phyloP scores from a whole-genome alignment of 2,797 vertebrate genomes.

The Anabas testudineus region DNA sequence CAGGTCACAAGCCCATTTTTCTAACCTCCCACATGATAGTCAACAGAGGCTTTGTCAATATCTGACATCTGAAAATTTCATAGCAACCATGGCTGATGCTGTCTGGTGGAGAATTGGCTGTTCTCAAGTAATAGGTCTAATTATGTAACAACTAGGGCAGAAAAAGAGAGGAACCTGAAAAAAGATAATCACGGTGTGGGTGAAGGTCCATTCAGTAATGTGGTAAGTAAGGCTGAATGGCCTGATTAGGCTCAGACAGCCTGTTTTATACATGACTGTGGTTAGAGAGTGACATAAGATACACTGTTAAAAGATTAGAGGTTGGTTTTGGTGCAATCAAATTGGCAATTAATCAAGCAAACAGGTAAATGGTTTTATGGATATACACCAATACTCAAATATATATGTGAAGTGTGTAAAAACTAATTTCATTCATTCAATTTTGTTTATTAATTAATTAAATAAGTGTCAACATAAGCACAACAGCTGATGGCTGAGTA shows the following conservation, averaged over 20 bases:
- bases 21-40: neutral
- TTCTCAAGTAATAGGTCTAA: conserved; percentile 54
- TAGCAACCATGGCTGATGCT: conserved; percentile 16
- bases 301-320: neutral
- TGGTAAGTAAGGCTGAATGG: conserved; percentile 35
- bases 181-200: conserved; percentile 33
- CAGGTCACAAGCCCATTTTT: conserved; percentile 9
- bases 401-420: too few relatives aligned
- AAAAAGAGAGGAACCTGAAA: conserved; percentile 27
- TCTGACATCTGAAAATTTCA: conserved; percentile 36
- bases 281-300: neutral
- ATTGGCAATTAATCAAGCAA: too few relatives aligned
- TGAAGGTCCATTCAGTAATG: conserved; percentile 34
- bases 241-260: conserved; percentile 21
- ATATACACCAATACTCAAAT: too few relatives aligned
- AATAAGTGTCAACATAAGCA: neutral
- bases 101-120: conserved; percentile 44
- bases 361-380: too few relatives aligned
- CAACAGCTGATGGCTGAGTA: neutral
- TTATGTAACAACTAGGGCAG: conserved; percentile 56
- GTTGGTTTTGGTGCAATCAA: neutral
- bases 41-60: conserved; percentile 23
- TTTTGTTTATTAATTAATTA: neutral
- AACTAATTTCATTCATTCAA: too few relatives aligned
- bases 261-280: conserved; percentile 8